Evolutionary conservation across 2,888 invertebrate genomes (phyloP), one percentile per base, ranked within the genome.

Genomic region (Folsomia candida): DNA sequence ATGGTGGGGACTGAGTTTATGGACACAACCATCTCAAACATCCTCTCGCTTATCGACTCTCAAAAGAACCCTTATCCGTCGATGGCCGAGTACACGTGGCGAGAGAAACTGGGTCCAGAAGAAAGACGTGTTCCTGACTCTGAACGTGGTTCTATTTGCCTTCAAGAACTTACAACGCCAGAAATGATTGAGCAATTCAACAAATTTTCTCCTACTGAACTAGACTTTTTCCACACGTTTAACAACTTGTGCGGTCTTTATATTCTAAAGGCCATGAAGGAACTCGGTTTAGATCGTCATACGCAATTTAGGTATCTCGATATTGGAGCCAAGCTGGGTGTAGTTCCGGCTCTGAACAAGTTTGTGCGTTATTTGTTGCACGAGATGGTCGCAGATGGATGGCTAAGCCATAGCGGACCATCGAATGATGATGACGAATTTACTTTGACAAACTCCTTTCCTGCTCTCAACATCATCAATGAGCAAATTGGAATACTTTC

Each of bases 21-120:
- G 22, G 65, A 65, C 2, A 65, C 65, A 11, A 65, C 65, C 2
- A 14, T 65, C 3, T 9, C 25, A 20, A 25, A 37, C 3, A 65
- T 65, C 18, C 29, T 54, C 9, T 4, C n/a, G 2, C 18, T 25
- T n/a, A 24, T 65, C 22, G 65, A 65, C 9, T 22, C 27, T n/a
- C 54, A 65, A 18, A 51, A 65, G 28, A 51, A n/a, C 14, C 25
- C 26, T 2, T 25, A 51, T 27, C 65, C 65, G 11, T 2, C 2
- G 1, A 25, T 65, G 51, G 26, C 22, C 11, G 24, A 64, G 25
- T 18, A 47, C 2, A 37, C 37, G 26, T 64, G 63, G 63, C 4
- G 51, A 54, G 54, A 54, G n/a, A 18, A n/a, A 20, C 20, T 54
- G 6, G 54, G 54, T 14, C 11, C 11, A 6, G 20, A 54, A 6